phyloP scores from a whole-genome alignment of 2,113 vertebrate species.

The Antechinus flavipes region DNA sequence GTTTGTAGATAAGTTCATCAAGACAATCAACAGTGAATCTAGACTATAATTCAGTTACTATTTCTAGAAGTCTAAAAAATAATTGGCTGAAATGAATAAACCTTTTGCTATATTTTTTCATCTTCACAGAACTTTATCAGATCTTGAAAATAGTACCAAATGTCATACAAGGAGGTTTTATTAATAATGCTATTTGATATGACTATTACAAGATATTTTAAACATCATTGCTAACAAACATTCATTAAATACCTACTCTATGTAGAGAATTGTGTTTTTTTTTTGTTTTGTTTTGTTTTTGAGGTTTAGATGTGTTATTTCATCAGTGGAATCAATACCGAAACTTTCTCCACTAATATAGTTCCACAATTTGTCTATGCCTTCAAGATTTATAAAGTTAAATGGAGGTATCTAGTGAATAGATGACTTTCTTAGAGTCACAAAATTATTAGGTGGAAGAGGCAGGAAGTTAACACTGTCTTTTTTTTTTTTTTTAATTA shows the following conservation, averaged over 20 bases:
- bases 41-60: neutral
- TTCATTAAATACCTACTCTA: neutral
- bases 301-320: neutral
- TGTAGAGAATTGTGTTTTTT: neutral
- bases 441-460: neutral
- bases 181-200: neutral
- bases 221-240: neutral
- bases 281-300: neutral
- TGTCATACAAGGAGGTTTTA: neutral
- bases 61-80: conserved; percentile 27
- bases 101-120: neutral
- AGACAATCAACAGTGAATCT: neutral
- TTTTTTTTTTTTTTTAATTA: neutral
- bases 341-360: neutral
- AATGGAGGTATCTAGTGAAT: neutral
- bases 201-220: neutral
- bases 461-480: neutral
- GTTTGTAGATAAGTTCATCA: neutral
- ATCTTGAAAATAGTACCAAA: neutral
- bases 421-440: neutral
- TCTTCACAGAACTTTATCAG: neutral
- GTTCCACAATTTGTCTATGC: neutral
- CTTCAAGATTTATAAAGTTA: neutral
- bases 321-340: neutral
- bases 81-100: neutral